Evolutionary conservation across 92 coral and sea anemone genomes (phyloP), one percentile per base, ranked within the genome.

Genomic region (Palythoa grandiflora): DNA sequence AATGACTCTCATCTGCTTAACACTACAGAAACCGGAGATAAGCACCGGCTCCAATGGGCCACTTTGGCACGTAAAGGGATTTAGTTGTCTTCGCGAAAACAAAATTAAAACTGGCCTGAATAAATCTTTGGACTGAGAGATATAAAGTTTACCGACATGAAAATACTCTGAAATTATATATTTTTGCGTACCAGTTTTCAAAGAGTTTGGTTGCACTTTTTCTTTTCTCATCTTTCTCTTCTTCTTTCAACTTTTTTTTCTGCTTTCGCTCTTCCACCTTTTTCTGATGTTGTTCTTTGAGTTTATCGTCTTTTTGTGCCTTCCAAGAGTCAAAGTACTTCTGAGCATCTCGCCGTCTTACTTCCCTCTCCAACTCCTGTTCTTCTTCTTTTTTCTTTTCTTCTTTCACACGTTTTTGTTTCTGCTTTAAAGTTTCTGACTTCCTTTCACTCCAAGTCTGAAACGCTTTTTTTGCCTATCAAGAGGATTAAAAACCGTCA

Each of bases 281-380:
- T 52, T 93, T 87, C 39, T 73, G 89, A 47, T 91, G 94, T 52
- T 88, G 76, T 48, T 90, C 92, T 79, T 93, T 95, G 21, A 95
- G 89, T 17, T 89, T 74, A 38, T 80, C 92, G 68, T 95, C 96
- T 78, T 95, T 95, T 79, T 88, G 91, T 52, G 88, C 61, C 38
- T 93, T 95, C 98, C 98, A 95, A 0, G 96, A 89, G 35, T 93
- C 94, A 83, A 95, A 95, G 68, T 84, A 93, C 76, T 95, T 95
- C 70, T 88, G 84, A 13, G 94, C 93, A 71, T 95, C 98, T 78
- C 92, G 90, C 68, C 84, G 86, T 76, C 83, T 93, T 36, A 93
- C 38, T 59, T 89, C 87, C 75, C 85, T 91, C 79, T 95, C 98
- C 38, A 90, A 93, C 20, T 93, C 94, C 47, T 89, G 91, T 14